Conservation (phyloP, 2,888 invertebrate species). For the Hirtodrosophila cameraria region DNA sequence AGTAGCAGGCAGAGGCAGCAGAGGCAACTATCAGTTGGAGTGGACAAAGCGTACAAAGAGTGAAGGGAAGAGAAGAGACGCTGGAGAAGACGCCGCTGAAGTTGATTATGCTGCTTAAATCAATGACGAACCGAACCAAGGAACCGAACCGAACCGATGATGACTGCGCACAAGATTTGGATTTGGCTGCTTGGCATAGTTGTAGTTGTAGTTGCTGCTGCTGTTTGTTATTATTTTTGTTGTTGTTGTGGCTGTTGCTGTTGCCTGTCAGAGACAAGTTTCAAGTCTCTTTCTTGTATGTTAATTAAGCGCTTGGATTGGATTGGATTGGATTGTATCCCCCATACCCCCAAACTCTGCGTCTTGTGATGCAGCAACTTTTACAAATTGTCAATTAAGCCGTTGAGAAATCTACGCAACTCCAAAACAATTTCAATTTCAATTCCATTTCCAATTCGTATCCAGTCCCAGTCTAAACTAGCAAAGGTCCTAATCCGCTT, state of each 20-base stretch:
- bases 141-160: conserved; percentile 25
- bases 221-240: conserved; percentile 13
- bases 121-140: conserved; percentile 54
- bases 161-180: conserved; percentile 75
- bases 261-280: conserved; percentile 74
- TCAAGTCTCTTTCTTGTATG: conserved; percentile 73
- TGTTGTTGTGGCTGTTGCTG: conserved; percentile 15
- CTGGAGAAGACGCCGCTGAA: conserved; percentile 54
- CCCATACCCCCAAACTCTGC: background rate
- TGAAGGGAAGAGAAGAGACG: conserved; percentile 2
- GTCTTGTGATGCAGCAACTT: conserved; percentile 63
- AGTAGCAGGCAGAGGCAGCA: conserved; percentile 64
- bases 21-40: conserved; percentile 8
- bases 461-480: too few species aligned
- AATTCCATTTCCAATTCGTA: conserved; percentile 4
- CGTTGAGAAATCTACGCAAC: conserved; percentile 21
- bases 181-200: conserved; percentile 44
- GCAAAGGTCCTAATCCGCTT: conserved; percentile 66
- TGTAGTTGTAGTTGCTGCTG: conserved; percentile 30
- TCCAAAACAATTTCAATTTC: conserved; percentile 3
- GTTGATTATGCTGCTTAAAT: conserved; percentile 79
- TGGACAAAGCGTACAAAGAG: conserved; percentile 8
- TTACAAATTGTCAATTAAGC: conserved; percentile 31
- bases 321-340: background rate
- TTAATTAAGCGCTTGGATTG: conserved; percentile 61